These are phyloP conservation scores for Andrena cerasifolii DNA, from an alignment of 1,140 invertebrate species.

Conservation along the genomic window DNA sequence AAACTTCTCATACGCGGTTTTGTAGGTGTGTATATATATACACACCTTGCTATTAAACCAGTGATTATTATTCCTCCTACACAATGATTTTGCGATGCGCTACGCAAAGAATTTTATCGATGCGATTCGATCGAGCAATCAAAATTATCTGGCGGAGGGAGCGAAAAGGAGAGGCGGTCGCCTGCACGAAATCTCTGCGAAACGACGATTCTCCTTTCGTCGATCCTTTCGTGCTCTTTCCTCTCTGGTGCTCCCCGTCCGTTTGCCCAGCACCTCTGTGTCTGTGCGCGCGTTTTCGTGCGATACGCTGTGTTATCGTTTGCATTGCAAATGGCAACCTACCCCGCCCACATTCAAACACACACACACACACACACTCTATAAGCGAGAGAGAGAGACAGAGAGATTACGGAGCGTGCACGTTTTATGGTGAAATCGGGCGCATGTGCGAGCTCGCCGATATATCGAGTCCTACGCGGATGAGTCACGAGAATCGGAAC, in stretches of 20 bases:
- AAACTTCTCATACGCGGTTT: too few relatives aligned
- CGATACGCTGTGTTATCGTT: slow-evolving; percentile 74
- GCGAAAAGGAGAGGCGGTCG: slow-evolving; percentile 7
- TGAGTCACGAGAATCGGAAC: slow-evolving; percentile 63
- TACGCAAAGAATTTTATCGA: not conserved
- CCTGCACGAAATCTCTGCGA: slow-evolving; percentile 19
- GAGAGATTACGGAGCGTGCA: slow-evolving; percentile 51
- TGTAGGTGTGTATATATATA: too few relatives aligned
- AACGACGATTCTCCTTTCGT: slow-evolving; percentile 45
- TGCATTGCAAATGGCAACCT: slow-evolving; percentile 75
- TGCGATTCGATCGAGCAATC: slow-evolving; percentile 18
- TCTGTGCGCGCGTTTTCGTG: slow-evolving; percentile 63
- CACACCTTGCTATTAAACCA: too few relatives aligned
- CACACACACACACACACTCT: slow-evolving; percentile 15
- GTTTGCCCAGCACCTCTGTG: slow-evolving; percentile 34
- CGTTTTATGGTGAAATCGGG: slow-evolving; percentile 66
- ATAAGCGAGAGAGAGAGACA: not conserved
- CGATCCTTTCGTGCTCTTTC: slow-evolving; percentile 38
- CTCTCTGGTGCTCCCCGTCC: slow-evolving; percentile 34
- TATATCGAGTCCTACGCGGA: slow-evolving; percentile 61
- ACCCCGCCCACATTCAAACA: slow-evolving; percentile 69
- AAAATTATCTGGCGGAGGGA: slow-evolving; percentile 20
- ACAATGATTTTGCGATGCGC: too few relatives aligned
- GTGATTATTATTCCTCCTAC: too few relatives aligned
- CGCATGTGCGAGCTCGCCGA: slow-evolving; percentile 57